phyloP scores from a whole-genome alignment of 2,797 vertebrate genomes.

The Nothura maculosa region DNA sequence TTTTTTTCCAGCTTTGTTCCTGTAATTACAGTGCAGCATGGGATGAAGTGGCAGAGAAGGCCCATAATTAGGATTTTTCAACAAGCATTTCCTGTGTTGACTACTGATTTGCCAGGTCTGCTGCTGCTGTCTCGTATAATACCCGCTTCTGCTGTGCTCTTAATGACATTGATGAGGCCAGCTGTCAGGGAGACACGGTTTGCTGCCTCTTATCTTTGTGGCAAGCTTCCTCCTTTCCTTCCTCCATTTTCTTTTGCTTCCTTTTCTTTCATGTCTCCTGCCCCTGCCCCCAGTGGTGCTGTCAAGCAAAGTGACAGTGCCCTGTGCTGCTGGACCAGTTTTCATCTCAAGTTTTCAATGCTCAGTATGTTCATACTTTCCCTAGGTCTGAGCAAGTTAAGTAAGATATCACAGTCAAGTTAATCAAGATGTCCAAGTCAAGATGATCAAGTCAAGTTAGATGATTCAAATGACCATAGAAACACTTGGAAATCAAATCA shows the following conservation, averaged over 20 bases:
- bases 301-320: background rate
- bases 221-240: background rate
- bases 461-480: background rate
- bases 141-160: background rate
- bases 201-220: background rate
- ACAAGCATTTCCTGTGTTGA: slow-evolving; percentile 3
- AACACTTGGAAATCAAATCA: background rate
- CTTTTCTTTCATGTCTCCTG: no score
- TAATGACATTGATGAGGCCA: background rate
- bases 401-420: no score
- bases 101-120: background rate
- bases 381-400: background rate
- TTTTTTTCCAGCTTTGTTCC: background rate
- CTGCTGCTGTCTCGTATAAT: background rate
- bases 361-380: background rate
- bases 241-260: background rate
- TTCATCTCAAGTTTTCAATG: background rate
- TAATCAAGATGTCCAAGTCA: no score
- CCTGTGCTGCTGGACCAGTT: background rate
- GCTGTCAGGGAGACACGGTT: background rate
- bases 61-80: slow-evolving; percentile 21
- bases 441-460: no score
- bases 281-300: background rate
- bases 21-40: slow-evolving; percentile 29
- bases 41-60: background rate